These are phyloP conservation scores for Acronicta psi DNA, from an alignment of 2,888 invertebrate genomes.

Conservation along the genomic window DNA sequence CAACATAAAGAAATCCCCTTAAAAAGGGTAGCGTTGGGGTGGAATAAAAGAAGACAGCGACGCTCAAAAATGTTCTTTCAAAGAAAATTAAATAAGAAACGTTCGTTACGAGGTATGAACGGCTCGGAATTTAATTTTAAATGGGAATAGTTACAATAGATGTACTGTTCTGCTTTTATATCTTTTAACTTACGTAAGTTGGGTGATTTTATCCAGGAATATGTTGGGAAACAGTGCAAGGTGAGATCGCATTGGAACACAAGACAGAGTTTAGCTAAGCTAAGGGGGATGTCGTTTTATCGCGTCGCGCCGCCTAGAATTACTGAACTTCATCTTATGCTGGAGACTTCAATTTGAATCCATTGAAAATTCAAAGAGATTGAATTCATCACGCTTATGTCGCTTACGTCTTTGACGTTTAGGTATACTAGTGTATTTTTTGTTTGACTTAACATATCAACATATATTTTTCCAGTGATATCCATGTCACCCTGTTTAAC, in stretches of 20 bases:
- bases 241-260: slow-evolving; percentile 18
- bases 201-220: slow-evolving; percentile 4
- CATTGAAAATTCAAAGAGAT: slow-evolving; percentile 13
- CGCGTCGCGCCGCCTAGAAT: slow-evolving; percentile 12
- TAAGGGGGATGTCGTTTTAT: slow-evolving; percentile 32
- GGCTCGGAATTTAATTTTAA: slow-evolving; percentile 51
- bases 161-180: slow-evolving; percentile 25
- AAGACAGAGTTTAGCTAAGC: slow-evolving; percentile 29
- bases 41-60: slow-evolving; percentile 69
- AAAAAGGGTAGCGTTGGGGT: slow-evolving; percentile 88
- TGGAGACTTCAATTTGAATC: slow-evolving; percentile 15
- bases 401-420: no score
- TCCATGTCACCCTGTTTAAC: no score
- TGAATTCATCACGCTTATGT: no score
- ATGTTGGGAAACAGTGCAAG: slow-evolving; percentile 52
- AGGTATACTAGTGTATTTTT: no score
- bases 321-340: background rate
- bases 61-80: slow-evolving; percentile 61
- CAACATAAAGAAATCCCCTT: slow-evolving; percentile 90
- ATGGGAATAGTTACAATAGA: slow-evolving; percentile 46
- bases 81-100: slow-evolving; percentile 65
- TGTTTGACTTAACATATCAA: no score
- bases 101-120: slow-evolving; percentile 48
- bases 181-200: slow-evolving; percentile 7
- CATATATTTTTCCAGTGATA: background rate